A percentile compares a stretch with the other conserved stretches of the same genome.
These are phyloP conservation scores for Zapornia atra DNA, from an alignment of 2,113 vertebrate species.

Conservation along the genomic window DNA sequence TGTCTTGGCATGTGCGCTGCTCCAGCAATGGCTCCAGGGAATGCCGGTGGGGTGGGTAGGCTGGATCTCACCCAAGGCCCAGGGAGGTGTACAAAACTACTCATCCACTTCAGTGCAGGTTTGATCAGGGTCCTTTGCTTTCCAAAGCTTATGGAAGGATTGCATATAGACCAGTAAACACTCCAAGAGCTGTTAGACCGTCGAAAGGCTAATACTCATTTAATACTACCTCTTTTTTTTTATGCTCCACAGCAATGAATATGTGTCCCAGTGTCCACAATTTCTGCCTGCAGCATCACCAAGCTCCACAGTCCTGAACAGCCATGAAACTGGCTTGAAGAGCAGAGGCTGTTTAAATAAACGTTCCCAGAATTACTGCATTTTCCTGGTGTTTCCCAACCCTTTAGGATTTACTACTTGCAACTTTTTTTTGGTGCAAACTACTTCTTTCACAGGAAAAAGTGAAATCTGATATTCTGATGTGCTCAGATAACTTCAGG, in stretches of 20 bases:
- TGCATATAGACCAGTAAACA: neutral
- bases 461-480: neutral
- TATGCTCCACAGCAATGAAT: neutral
- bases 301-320: neutral
- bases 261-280: neutral
- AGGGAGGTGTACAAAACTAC: neutral
- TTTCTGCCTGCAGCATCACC: neutral
- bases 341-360: neutral
- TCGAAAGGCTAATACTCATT: neutral
- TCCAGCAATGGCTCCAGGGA: conserved; percentile 33
- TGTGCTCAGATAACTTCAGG: neutral
- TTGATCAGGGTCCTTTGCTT: conserved; percentile 5
- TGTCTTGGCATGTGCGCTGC: neutral
- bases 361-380: neutral
- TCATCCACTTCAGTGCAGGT: neutral
- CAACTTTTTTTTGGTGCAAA: neutral
- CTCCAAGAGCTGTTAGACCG: neutral
- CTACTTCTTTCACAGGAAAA: neutral
- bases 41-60: conserved; percentile 15
- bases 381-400: neutral
- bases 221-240: neutral
- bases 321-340: neutral
- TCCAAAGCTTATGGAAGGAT: neutral
- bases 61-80: neutral
- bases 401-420: neutral